Evolutionary conservation across 2,797 vertebrate genomes (phyloP).

Genomic region (Bradypodion ventrale): DNA sequence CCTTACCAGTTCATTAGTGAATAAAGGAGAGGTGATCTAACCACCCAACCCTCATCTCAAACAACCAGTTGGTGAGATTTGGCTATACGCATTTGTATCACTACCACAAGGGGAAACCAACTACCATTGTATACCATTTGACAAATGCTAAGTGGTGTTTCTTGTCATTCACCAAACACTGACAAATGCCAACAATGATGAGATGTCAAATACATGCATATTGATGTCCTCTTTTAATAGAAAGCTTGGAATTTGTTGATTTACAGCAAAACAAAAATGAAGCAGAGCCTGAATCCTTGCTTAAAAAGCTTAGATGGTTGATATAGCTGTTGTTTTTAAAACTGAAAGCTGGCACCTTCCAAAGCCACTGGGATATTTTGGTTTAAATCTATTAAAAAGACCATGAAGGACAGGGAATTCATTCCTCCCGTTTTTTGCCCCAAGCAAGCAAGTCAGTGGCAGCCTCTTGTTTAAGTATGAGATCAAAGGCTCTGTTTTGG

Average conservation of each 20-base stretch:
- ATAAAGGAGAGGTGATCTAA: background rate
- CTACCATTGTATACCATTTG: background rate
- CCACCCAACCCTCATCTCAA: too few relatives aligned
- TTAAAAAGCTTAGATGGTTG: background rate
- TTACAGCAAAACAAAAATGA: background rate
- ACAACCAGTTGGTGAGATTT: background rate
- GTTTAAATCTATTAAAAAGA: background rate
- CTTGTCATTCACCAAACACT: background rate
- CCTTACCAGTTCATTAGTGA: too few relatives aligned
- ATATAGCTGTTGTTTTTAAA: background rate
- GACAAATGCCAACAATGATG: background rate
- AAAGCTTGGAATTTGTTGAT: background rate
- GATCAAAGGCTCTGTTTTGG: background rate
- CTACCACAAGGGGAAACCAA: background rate
- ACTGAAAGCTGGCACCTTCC: background rate
- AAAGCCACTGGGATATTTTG: conserved; percentile 5
- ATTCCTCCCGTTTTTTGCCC: conserved; percentile 5
- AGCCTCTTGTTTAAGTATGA: background rate
- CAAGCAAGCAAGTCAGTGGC: background rate
- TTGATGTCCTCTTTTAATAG: background rate
- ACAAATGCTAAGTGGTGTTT: background rate
- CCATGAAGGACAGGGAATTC: background rate
- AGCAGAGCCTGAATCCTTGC: background rate
- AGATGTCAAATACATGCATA: background rate
- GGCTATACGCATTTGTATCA: background rate